Evolutionary conservation across 2,888 invertebrate genomes (phyloP).

Genomic region (Drosophila hamatofila): DNA sequence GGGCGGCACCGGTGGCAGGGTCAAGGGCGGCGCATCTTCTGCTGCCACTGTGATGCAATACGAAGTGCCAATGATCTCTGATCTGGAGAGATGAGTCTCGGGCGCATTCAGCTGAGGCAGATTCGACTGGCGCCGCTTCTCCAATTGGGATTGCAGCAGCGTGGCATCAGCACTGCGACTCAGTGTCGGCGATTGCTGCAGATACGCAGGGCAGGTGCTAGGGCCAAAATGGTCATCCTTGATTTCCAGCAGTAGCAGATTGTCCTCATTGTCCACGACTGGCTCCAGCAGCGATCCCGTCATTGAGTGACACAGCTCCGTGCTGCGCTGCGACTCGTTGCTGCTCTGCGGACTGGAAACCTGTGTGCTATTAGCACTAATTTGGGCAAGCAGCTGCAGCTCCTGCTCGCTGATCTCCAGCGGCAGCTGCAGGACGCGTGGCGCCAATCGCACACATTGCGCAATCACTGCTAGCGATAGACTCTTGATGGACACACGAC

Average conservation of each 20-base stretch:
- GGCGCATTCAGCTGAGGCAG: constrained; percentile 44
- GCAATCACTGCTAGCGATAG: constrained; percentile 93
- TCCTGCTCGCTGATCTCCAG: constrained; percentile 87
- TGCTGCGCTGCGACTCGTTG: constrained; percentile 71
- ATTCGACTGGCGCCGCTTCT: constrained; percentile 16
- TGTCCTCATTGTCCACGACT: constrained; percentile 67
- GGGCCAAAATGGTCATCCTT: constrained; percentile 89
- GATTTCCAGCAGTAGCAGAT: constrained; percentile 85
- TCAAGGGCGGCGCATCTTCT: constrained; percentile 74
- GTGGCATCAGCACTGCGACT: constrained; percentile 83
- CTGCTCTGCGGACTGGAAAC: constrained; percentile 75
- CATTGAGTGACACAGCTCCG: constrained; percentile 64
- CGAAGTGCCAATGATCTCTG: constrained; percentile 81
- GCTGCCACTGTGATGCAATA: constrained; percentile 64
- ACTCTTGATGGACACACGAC: constrained; percentile 96
- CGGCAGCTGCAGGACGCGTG: constrained; percentile 89
- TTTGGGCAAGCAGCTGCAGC: constrained; percentile 54
- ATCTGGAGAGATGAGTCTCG: constrained; percentile 72
- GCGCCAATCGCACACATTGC: constrained; percentile 90
- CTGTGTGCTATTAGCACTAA: constrained; percentile 52
- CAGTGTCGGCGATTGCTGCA: constrained; percentile 70
- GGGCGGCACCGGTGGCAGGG: constrained; percentile 73
- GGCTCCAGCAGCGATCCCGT: constrained; percentile 32
- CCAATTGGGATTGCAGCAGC: constrained; percentile 59
- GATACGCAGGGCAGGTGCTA: constrained; percentile 78